These are phyloP conservation scores for Idaea dimidiata DNA, from an alignment of 2,888 invertebrate species.

Conservation along the genomic window DNA sequence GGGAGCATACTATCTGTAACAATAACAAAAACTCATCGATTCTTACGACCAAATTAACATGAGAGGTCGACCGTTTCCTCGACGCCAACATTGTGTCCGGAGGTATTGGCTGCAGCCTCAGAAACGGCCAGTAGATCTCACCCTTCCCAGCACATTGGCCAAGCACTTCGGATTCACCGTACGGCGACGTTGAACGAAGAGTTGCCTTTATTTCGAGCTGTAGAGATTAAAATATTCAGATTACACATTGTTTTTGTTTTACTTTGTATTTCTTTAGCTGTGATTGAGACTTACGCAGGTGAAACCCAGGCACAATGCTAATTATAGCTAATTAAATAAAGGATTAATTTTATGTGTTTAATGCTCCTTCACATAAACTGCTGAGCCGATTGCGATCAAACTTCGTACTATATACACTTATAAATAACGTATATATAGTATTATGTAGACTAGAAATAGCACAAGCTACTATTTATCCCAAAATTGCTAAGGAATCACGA, in stretches of 20 bases:
- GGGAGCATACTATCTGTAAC: not conserved
- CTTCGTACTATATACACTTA: too few relatives aligned
- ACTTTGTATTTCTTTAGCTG: too few relatives aligned
- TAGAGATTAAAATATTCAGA: slow-evolving; percentile 4
- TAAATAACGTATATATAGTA: too few relatives aligned
- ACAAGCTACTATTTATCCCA: too few relatives aligned
- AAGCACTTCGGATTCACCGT: slow-evolving; percentile 38
- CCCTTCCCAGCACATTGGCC: slow-evolving; percentile 55
- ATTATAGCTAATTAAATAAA: too few relatives aligned
- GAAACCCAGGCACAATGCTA: too few relatives aligned
- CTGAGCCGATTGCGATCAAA: too few relatives aligned
- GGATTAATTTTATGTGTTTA: too few relatives aligned
- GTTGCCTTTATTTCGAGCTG: slow-evolving; percentile 64
- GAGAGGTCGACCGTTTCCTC: slow-evolving; percentile 36
- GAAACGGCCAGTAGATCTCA: slow-evolving; percentile 67
- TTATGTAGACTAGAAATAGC: too few relatives aligned
- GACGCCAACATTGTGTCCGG: not conserved
- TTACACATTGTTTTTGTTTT: slow-evolving; percentile 8
- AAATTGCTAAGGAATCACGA: too few relatives aligned
- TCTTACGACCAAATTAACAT: slow-evolving; percentile 30
- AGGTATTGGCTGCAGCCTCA: slow-evolving; percentile 43
- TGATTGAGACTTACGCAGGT: too few relatives aligned
- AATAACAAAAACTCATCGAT: not conserved
- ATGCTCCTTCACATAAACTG: too few relatives aligned
- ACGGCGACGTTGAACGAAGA: slow-evolving; percentile 32